Base-by-base conservation (phyloP, 1,140 invertebrate genomes). In the Samia ricini region DNA sequence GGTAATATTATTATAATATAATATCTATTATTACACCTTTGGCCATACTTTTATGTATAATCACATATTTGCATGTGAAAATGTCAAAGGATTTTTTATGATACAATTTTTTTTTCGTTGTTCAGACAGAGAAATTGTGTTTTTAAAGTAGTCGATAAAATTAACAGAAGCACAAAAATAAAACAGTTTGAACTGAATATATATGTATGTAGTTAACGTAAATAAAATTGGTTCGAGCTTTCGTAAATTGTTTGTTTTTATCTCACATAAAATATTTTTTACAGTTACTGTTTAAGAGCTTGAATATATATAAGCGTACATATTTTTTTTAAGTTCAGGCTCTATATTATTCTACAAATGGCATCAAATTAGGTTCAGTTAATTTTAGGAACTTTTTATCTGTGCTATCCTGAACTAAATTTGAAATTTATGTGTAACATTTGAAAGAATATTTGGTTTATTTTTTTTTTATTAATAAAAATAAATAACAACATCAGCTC, bases 11-110 rank as follows among this genome's bases (percentile, higher is more conserved):
- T n/a, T n/a, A n/a, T n/a, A n/a, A n/a, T 36, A 19, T 51, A 51
- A 10, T 20, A 56, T 61, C 57, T 65, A 72, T 51, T 63, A 64
- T 64, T 70, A 63, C 72, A 77, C 68, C 61, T 67, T 65, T 64
- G 67, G 71, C 74, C 75, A 76, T 78, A 67, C 10, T 8, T 29
- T 29, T 29, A 10, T 29, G 26, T 1, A 29, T 29, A 42, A 42
- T 42, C 33, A 42, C n/a, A n/a, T n/a, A n/a, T n/a, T 42, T 12
- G 4, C 33, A 4, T 42, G n/a, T 42, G n/a, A n/a, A n/a, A n/a
- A n/a, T n/a, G n/a, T n/a, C n/a, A n/a, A n/a, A n/a, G 12, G n/a
- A 15, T 3, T 15, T 42, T 42, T 42, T 5, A 15, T 4, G 12
- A 4, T 42, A 42, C 15, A 12, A 7, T 36, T 7, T 36, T 36